These are phyloP conservation scores for Pachliopta kotzebuea DNA, from an alignment of 2,888 invertebrate species.

Conservation along the genomic window DNA sequence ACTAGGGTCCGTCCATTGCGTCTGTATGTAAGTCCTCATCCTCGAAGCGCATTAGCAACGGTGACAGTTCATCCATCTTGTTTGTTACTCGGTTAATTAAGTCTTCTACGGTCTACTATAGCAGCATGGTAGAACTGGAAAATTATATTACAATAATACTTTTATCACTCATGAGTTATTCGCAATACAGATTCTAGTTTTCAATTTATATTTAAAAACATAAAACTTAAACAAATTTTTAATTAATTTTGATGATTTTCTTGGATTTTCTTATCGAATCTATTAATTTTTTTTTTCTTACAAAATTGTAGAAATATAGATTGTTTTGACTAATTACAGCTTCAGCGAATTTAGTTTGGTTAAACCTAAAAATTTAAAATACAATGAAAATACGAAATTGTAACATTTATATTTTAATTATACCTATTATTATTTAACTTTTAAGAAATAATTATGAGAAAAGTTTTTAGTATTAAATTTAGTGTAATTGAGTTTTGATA, in stretches of 20 bases:
- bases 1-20: conserved; percentile 16
- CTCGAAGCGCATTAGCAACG: conserved; percentile 58
- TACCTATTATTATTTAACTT: not conserved
- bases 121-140: conserved; percentile 9
- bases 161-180: conserved; percentile 11
- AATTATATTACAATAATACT: conserved; percentile 25
- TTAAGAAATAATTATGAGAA: no score
- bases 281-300: no score
- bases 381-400: not conserved
- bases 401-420: not conserved
- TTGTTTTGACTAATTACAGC: no score
- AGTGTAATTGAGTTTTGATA: no score
- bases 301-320: no score
- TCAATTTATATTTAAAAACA: not conserved
- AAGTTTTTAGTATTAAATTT: no score
- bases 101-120: conserved; percentile 41
- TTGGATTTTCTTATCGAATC: no score
- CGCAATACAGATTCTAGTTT: not conserved
- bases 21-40: conserved; percentile 46
- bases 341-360: no score
- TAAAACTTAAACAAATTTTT: not conserved
- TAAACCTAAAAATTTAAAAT: not conserved
- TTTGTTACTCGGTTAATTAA: conserved; percentile 73
- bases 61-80: conserved; percentile 76
- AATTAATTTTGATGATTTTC: not conserved